Conservation (phyloP, 2,797 vertebrate genomes). For the Hydrocynus forskahlii region DNA sequence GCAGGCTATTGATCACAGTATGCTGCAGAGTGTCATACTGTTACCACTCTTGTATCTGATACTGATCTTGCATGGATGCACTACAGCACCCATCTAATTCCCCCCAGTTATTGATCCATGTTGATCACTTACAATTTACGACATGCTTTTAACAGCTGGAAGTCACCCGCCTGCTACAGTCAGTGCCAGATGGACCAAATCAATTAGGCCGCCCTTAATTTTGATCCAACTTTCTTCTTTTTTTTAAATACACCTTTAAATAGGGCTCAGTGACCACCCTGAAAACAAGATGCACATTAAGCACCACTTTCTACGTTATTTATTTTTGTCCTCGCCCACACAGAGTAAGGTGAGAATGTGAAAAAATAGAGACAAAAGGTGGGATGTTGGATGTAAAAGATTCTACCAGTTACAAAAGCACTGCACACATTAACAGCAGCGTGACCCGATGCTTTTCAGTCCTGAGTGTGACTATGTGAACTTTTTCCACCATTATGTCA, state of each 20-base stretch:
- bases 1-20: conserved; percentile 46
- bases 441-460: background rate
- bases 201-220: conserved; percentile 17
- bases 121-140: conserved; percentile 55
- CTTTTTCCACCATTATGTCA: conserved; percentile 39
- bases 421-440: background rate
- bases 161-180: conserved; percentile 38
- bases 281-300: too few relatives aligned
- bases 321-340: background rate
- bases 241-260: background rate
- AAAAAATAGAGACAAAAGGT: too few relatives aligned
- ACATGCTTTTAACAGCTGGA: conserved; percentile 53
- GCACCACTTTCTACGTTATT: background rate
- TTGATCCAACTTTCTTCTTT: conserved; percentile 1
- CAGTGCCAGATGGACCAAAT: conserved; percentile 31
- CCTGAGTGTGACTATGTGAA: conserved; percentile 10
- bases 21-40: conserved; percentile 50
- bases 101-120: conserved; percentile 53
- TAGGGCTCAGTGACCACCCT: background rate
- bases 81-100: conserved; percentile 52
- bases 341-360: background rate
- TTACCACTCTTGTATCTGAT: conserved; percentile 46
- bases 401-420: background rate
- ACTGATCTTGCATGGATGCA: conserved; percentile 35
- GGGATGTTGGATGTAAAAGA: background rate